Conservation (phyloP, 2,888 invertebrate genomes). For the Cistogaster globosa region DNA sequence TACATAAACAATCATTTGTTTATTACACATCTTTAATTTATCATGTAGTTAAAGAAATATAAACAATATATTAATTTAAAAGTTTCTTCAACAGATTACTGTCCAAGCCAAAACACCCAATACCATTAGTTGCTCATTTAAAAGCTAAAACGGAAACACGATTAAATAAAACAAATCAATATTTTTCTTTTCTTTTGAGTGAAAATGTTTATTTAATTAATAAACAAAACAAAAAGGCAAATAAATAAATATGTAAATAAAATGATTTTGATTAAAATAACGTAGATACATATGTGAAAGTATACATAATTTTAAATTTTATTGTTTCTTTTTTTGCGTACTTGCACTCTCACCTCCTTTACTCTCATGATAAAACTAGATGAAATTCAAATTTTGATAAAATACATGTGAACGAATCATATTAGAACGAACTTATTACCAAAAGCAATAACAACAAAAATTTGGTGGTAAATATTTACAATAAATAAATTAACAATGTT, state of each 20-base stretch:
- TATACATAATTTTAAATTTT: neutral
- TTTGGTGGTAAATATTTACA: conserved; percentile 54
- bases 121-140: too few species aligned
- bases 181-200: too few species aligned
- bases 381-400: conserved; percentile 20
- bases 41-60: too few species aligned
- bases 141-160: too few species aligned
- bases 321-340: conserved; percentile 35
- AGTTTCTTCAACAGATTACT: too few species aligned
- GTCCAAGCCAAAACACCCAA: too few species aligned
- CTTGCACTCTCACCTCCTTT: conserved; percentile 22
- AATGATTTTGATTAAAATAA: conserved; percentile 1
- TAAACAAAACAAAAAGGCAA: conserved; percentile 30
- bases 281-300: conserved; percentile 9
- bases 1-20: too few species aligned
- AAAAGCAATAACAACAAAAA: too few species aligned
- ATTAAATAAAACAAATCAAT: too few species aligned
- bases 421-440: neutral
- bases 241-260: too few species aligned
- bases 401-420: conserved; percentile 28
- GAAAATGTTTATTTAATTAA: conserved; percentile 30
- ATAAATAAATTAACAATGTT: conserved; percentile 6
- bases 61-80: too few species aligned
- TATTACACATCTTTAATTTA: too few species aligned
- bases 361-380: conserved; percentile 9